These are phyloP conservation scores for Tinamus major DNA, from an alignment of 2,797 vertebrate genomes.

Conservation along the genomic window DNA sequence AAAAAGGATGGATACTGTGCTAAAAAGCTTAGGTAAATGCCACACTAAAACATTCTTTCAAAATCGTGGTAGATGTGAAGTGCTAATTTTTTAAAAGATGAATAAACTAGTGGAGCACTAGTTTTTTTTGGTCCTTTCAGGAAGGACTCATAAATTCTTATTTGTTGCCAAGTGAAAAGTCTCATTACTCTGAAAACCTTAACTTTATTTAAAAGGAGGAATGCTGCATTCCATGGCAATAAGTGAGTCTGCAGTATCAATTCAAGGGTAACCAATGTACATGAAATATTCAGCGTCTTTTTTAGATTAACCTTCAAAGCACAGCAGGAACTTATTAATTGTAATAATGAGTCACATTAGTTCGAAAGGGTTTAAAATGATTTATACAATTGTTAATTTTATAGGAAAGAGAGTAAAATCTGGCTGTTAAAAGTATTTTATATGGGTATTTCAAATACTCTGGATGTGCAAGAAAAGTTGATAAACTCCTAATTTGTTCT, in stretches of 20 bases:
- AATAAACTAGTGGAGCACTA: background rate
- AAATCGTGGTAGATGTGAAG: background rate
- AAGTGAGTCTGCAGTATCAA: background rate
- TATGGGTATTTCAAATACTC: background rate
- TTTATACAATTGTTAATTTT: background rate
- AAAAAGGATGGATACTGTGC: background rate
- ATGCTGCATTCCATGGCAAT: background rate
- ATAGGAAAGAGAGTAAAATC: background rate
- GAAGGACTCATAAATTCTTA: background rate
- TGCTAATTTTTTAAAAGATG: background rate
- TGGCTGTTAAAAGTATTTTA: background rate
- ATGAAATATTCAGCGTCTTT: background rate
- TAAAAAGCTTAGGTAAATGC: background rate
- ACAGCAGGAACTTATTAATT: background rate
- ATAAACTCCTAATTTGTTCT: background rate
- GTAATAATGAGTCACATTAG: background rate
- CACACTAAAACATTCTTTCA: background rate
- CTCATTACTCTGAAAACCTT: background rate
- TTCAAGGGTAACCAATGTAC: background rate
- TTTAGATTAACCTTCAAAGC: conserved; percentile 2
- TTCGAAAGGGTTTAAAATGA: background rate
- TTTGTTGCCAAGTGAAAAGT: background rate
- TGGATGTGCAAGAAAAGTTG: background rate
- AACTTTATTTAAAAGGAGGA: background rate
- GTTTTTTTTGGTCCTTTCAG: background rate